Evolutionary conservation across 2,888 invertebrate genomes (phyloP).

Genomic region (Phortica okadai): DNA sequence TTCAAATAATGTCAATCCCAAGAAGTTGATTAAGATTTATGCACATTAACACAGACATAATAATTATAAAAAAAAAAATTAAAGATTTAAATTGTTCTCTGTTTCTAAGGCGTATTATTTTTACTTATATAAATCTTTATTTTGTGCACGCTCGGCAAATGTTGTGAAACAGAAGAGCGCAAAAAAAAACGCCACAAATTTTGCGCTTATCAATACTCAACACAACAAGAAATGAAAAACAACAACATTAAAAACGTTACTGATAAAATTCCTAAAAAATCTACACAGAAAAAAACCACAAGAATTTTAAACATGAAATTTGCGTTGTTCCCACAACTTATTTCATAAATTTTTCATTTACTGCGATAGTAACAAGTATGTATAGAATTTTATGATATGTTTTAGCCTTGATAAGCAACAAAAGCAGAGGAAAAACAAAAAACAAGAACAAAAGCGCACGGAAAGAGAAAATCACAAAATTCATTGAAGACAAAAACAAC

Average conservation of each 20-base stretch:
- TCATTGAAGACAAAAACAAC: not conserved
- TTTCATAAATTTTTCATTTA: not conserved
- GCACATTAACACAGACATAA: no score
- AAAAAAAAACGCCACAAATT: not conserved
- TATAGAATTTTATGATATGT: conserved; percentile 10
- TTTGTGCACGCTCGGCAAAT: no score
- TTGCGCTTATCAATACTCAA: conserved; percentile 19
- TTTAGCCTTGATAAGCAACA: conserved; percentile 2
- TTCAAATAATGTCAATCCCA: no score
- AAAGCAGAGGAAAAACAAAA: not conserved
- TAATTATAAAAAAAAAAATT: no score
- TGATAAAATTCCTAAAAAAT: conserved; percentile 29
- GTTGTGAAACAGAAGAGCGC: not conserved
- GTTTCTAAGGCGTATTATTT: no score
- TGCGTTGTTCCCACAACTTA: not conserved
- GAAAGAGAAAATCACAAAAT: not conserved
- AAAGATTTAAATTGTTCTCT: no score
- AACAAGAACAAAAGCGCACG: not conserved
- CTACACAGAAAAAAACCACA: not conserved
- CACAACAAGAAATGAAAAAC: conserved; percentile 20
- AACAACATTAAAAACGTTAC: not conserved
- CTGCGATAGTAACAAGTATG: not conserved
- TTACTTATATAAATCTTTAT: no score
- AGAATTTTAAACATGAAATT: not conserved
- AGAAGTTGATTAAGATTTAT: no score